A percentile compares a stretch with the other conserved stretches of the same genome.
Conservation (phyloP, 2,888 invertebrate genomes). For the Ellobium chinense region DNA sequence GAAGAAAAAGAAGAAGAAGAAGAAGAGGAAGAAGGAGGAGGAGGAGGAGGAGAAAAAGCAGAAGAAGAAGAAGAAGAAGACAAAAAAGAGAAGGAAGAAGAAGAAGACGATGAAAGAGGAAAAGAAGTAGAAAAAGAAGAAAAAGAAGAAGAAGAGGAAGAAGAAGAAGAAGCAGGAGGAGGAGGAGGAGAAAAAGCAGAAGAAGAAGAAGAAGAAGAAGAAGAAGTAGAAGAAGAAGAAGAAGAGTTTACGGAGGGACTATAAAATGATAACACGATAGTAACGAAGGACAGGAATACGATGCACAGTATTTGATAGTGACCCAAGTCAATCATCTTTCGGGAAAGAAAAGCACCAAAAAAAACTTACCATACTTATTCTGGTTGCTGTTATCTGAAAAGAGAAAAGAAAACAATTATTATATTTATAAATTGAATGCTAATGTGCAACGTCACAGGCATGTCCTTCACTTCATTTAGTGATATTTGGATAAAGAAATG, state of each 20-base stretch:
- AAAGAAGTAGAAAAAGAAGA: neutral
- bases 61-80: neutral
- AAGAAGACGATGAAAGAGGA: neutral
- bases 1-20: slow-evolving; percentile 3
- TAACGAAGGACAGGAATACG: neutral
- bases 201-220: neutral
- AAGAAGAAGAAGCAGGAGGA: neutral
- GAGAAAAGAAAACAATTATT: too few relatives aligned
- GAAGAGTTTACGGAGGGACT: neutral
- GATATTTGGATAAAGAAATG: too few relatives aligned
- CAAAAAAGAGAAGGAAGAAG: neutral
- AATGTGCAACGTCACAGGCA: too few relatives aligned
- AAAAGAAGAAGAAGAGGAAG: neutral
- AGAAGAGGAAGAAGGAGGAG: neutral
- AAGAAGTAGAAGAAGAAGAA: neutral
- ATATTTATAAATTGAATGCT: too few relatives aligned
- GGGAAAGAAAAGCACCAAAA: too few relatives aligned
- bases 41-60: neutral
- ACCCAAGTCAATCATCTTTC: too few relatives aligned
- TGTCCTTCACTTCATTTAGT: too few relatives aligned
- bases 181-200: neutral
- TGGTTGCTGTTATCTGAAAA: too few relatives aligned
- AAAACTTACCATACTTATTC: too few relatives aligned
- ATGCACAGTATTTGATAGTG: too few relatives aligned
- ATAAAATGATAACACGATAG: neutral